These are phyloP conservation scores for Pachymerium ferrugineum DNA, from an alignment of 2,888 invertebrate genomes.

Conservation along the genomic window DNA sequence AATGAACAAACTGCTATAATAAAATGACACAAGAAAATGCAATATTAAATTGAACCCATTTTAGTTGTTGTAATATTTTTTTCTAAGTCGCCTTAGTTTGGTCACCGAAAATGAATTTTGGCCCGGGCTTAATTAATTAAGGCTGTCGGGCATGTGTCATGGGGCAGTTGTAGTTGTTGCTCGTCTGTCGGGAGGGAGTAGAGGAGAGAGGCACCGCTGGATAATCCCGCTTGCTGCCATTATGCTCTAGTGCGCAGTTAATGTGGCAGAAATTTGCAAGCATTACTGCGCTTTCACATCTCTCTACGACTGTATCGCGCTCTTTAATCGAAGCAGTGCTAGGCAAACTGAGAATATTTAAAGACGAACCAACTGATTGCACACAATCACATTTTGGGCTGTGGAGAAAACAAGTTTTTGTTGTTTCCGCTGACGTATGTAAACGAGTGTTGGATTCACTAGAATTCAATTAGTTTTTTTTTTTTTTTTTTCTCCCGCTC, in stretches of 20 bases:
- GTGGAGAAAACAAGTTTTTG: no score
- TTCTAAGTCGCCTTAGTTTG: no score
- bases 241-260: constrained; percentile 17
- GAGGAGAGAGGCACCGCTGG: constrained; percentile 14
- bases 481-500: no score
- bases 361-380: not conserved
- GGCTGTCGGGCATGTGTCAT: constrained; percentile 15
- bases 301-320: constrained; percentile 5
- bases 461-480: no score
- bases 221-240: constrained; percentile 14
- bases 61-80: no score
- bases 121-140: not conserved
- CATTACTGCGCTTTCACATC: constrained; percentile 21
- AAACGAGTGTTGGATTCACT: no score
- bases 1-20: no score
- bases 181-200: not conserved
- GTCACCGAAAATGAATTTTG: not conserved
- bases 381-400: no score
- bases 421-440: no score
- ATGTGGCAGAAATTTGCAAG: constrained; percentile 21
- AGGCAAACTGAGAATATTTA: not conserved
- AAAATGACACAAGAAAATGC: no score
- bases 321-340: not conserved
- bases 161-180: not conserved
- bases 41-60: no score